Conservation (phyloP, 2,888 invertebrate species). For the Epinotia bilunana region DNA sequence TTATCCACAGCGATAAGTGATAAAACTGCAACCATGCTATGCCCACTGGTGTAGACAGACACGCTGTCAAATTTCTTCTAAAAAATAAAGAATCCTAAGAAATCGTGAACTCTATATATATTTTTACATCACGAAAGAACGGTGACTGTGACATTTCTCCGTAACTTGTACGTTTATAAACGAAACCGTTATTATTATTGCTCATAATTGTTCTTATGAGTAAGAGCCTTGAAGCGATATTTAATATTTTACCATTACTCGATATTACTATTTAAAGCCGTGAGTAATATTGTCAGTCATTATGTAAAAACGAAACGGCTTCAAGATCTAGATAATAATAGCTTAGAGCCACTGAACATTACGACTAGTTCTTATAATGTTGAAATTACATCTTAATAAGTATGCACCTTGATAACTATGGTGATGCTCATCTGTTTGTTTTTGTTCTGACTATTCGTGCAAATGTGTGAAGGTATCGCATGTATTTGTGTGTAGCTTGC, state of each 20-base stretch:
- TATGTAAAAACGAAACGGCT: neutral
- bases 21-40: too few relatives aligned
- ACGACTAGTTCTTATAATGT: neutral
- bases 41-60: too few relatives aligned
- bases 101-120: neutral
- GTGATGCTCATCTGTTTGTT: constrained; percentile 24
- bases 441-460: constrained; percentile 15
- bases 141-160: neutral
- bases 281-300: constrained; percentile 17
- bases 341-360: neutral
- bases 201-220: constrained; percentile 13
- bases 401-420: neutral
- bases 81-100: neutral
- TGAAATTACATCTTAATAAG: neutral
- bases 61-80: neutral
- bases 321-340: neutral
- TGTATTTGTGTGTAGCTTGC: constrained; percentile 31
- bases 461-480: constrained; percentile 48
- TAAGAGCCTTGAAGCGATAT: neutral
- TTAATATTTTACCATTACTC: constrained; percentile 15
- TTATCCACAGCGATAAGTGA: too few relatives aligned
- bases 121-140: neutral
- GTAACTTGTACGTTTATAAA: constrained; percentile 1
- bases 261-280: constrained; percentile 10
- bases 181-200: neutral